Evolutionary conservation across 2,797 vertebrate genomes (phyloP), one percentile per base, ranked within the genome.

Genomic region (Platyrinchus mystaceus): DNA sequence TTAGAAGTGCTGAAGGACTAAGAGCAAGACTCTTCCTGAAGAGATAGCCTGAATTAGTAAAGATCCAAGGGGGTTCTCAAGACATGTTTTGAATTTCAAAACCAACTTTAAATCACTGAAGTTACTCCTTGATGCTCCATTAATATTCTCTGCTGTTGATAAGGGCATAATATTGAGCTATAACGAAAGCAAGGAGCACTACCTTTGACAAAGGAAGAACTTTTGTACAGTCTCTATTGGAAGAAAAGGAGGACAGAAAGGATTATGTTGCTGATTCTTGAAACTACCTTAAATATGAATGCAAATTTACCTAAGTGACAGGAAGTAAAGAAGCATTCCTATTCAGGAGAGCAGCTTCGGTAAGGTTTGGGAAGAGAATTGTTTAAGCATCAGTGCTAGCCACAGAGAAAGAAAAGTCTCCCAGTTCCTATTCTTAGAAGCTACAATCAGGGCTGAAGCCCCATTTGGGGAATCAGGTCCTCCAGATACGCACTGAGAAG

Each of bases 31-130:
- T 69, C 39, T 84, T 91, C 6, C 1, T 76, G 77, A 83, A 88
- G 58, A 81, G 88, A 81, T 41, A 90, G 19, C 32, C 24, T 81
- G 62, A 93, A 93, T 93, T 90, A 93, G 66, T 80, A 86, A 95
- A 88, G 69, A 93, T 64, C 66, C 80, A 84, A 84, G 46, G 34
- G 49, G 43, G 15, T 53, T 81, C 62, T 93, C 55, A n/a, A 70
- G 46, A 68, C 26, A 22, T 52, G 37, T 41, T 94, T 71, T 90
- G 77, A 93, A 88, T 95, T 96, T 84, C 43, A 81, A 84, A 88
- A 88, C 1, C 44, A 78, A 21, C 46, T 55, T 36, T 53, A 76
- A 81, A 73, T 73, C 9, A 5, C 77, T 70, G 60, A 84, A 86
- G 46, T 84, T 81, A 68, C 41, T 84, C 34, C 83, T 78, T 71